These are phyloP conservation scores for Engystomops pustulosus DNA, from an alignment of 2,113 vertebrate genomes.

Conservation along the genomic window DNA sequence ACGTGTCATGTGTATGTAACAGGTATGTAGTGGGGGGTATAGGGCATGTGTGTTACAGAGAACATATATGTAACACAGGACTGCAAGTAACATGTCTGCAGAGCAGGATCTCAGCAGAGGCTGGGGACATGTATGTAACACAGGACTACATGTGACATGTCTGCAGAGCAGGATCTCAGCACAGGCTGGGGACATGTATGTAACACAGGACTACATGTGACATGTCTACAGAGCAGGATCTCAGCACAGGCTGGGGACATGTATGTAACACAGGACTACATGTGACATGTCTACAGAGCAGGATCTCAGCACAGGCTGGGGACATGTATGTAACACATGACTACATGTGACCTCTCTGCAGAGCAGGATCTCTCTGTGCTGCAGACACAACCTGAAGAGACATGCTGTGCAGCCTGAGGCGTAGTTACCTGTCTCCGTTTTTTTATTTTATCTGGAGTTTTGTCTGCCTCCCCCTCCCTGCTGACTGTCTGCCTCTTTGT, in stretches of 20 bases:
- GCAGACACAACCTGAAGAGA: slow-evolving; percentile 67
- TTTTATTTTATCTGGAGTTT: slow-evolving; percentile 46
- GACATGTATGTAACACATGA: neutral
- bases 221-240: neutral
- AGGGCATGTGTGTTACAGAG: neutral
- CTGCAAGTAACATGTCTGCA: neutral
- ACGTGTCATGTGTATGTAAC: neutral
- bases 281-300: neutral
- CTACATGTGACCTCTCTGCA: slow-evolving; percentile 28
- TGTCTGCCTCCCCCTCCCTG: slow-evolving; percentile 49
- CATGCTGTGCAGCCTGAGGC: slow-evolving; percentile 62
- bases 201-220: neutral
- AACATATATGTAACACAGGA: neutral
- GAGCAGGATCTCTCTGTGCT: slow-evolving; percentile 55
- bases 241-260: neutral
- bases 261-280: neutral
- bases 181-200: neutral
- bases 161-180: neutral
- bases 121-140: neutral
- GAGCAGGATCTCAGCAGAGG: neutral
- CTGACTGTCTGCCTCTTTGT: slow-evolving; percentile 46
- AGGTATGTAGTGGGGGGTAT: neutral
- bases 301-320: neutral
- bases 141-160: neutral
- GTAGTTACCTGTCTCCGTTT: slow-evolving; percentile 64